Base-by-base conservation (phyloP, 2,797 vertebrate species). In the Gymnocypris eckloni region DNA sequence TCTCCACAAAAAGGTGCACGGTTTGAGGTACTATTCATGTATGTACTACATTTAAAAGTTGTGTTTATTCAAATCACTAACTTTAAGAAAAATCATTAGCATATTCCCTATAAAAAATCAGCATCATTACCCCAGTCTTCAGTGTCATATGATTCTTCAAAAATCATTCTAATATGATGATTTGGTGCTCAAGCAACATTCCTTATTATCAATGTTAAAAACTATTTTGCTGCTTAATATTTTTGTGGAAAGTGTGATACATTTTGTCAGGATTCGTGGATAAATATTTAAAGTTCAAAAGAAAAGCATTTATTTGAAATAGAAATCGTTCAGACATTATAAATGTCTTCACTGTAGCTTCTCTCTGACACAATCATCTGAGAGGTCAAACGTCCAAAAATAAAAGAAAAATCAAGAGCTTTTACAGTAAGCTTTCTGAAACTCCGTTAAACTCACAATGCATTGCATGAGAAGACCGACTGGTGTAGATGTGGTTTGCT, bases 401-500 rank as follows among this genome's bases (percentile, higher is more conserved):
- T 70, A n/a, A 71, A n/a, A 25, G 1, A 11, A 43, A 20, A 71
- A 43, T 43, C 69, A 41, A 45, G 10, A 45, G 22, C 39, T 45
- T 71, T 45, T 45, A 15, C 41, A 43, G 69, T 45, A 11, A 39
- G 11, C 4, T 41, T 41, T 45, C 2, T 45, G 13, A 77, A 77
- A 76, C 25, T 50, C 15, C 8, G 22, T 25, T 25, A 72, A 48
- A 16, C 2, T 70, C 20, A 43, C 20, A 71, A n/a, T 71, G 39
- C 11, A 43, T 48, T 28, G n/a, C 20, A 16, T 13, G 4, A 61
- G 7, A 79, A 77, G 12, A 5, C 22, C 0, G 9, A 79, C 22
- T 61, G 22, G 56, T 25, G 61, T 5, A 79, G 76, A 61, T 28
- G 39, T 79, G 56, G 56, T 61, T 45, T 79, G 39, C 56, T 79